These are phyloP conservation scores for Chionomys nivalis DNA, from an alignment of 2,113 vertebrate genomes.

Conservation along the genomic window DNA sequence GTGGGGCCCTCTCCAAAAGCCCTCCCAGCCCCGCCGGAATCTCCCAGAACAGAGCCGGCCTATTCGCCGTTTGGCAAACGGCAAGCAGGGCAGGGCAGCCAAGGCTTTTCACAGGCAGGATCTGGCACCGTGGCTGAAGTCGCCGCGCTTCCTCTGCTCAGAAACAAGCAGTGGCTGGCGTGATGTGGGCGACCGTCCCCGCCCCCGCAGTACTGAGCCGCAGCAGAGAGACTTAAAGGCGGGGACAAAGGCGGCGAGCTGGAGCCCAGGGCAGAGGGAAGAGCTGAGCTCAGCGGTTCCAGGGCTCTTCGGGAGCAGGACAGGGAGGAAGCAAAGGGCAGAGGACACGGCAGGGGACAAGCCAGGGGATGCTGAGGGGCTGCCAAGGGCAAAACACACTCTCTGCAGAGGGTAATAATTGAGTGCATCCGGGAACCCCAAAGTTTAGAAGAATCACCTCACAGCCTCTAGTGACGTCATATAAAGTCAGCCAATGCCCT, in stretches of 20 bases:
- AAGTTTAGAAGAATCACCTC: rapidly evolving
- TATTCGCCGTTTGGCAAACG: slow-evolving; percentile 71
- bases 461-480: background rate
- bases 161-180: background rate
- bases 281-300: slow-evolving; percentile 71
- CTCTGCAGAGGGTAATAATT: background rate
- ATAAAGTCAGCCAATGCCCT: background rate
- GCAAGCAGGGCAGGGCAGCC: background rate
- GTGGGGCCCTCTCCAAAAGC: background rate
- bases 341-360: background rate
- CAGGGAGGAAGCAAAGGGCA: slow-evolving; percentile 6
- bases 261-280: background rate
- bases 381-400: slow-evolving; percentile 3
- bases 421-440: background rate
- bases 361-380: background rate
- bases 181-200: background rate
- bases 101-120: slow-evolving; percentile 53
- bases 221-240: background rate
- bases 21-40: background rate
- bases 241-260: slow-evolving; percentile 42
- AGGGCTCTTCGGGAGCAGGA: background rate
- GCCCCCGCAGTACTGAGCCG: background rate
- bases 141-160: slow-evolving; percentile 45
- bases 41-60: slow-evolving; percentile 65
- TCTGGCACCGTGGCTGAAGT: slow-evolving; percentile 23